Conservation (phyloP, 2,797 vertebrate species). For the Melanogrammus aeglefinus region DNA sequence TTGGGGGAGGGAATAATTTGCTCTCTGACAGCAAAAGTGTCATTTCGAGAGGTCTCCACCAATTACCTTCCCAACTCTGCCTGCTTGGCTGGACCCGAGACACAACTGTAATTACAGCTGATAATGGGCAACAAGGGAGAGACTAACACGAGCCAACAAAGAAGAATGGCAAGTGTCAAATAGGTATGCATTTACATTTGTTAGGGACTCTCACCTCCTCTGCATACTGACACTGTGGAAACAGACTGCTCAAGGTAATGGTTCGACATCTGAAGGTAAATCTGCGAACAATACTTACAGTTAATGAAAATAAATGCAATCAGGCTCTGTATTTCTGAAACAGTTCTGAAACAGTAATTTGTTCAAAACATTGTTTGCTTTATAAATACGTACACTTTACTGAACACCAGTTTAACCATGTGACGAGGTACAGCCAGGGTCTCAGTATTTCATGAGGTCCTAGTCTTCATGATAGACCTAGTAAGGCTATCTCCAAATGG, state of each 20-base stretch:
- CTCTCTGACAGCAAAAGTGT: constrained; percentile 41
- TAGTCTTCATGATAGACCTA: no score
- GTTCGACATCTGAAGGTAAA: not conserved
- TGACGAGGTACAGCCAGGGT: not conserved
- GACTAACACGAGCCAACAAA: constrained; percentile 60
- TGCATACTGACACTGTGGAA: constrained; percentile 11
- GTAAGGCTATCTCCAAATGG: no score
- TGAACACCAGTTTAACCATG: not conserved
- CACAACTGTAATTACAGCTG: constrained; percentile 61
- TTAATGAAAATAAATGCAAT: not conserved
- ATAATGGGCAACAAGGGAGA: constrained; percentile 56
- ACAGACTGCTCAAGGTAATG: not conserved
- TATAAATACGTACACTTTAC: not conserved
- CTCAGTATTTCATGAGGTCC: not conserved
- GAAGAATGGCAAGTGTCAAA: constrained; percentile 58
- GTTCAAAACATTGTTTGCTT: not conserved
- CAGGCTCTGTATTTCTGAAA: not conserved
- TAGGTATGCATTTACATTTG: constrained; percentile 62
- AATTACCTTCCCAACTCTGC: constrained; percentile 42
- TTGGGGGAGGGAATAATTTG: constrained; percentile 44
- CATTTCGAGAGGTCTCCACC: constrained; percentile 48
- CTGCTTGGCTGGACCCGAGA: constrained; percentile 43
- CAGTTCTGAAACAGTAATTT: not conserved
- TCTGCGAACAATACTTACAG: not conserved
- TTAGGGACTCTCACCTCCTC: constrained; percentile 40